Percentiles rank a stretch among this genome's conserved stretches.
Conservation (phyloP, 2,113 vertebrate genomes). For the Albula glossodonta region DNA sequence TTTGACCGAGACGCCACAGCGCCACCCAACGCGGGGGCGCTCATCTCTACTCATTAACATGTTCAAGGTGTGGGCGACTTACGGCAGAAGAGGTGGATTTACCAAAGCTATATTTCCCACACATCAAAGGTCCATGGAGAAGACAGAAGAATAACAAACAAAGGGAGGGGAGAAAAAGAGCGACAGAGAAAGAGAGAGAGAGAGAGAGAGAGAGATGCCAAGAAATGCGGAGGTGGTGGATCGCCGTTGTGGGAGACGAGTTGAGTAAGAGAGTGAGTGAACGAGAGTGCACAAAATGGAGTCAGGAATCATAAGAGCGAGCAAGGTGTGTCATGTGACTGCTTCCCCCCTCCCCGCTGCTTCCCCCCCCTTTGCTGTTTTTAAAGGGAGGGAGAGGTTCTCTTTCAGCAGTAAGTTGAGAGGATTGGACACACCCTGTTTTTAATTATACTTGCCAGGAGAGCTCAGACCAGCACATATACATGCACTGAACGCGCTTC, state of each 20-base stretch:
- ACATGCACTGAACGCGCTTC: neutral
- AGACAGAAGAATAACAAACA: neutral
- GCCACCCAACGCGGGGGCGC: neutral
- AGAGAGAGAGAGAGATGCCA: neutral
- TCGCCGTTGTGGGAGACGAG: neutral
- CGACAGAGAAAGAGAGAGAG: neutral
- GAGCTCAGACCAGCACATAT: slow-evolving; percentile 3
- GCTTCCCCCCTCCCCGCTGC: neutral
- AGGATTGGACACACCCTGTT: slow-evolving; percentile 28
- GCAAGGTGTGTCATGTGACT: slow-evolving; percentile 18
- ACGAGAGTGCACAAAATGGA: neutral
- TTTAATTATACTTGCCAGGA: slow-evolving; percentile 33
- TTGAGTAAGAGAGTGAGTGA: neutral
- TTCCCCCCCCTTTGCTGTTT: slow-evolving; percentile 5
- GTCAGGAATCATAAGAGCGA: neutral
- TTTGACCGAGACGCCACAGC: slow-evolving; percentile 8
- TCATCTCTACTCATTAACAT: neutral
- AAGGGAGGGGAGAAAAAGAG: neutral
- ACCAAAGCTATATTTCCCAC: neutral
- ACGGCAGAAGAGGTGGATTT: neutral
- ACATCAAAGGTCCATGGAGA: neutral
- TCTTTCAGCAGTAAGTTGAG: slow-evolving; percentile 27
- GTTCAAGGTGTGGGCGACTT: slow-evolving; percentile 18
- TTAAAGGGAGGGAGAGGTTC: slow-evolving; percentile 9
- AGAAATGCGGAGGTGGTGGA: neutral